These are phyloP conservation scores for Urocolius indicus DNA, from an alignment of 2,113 vertebrate species.

Conservation along the genomic window DNA sequence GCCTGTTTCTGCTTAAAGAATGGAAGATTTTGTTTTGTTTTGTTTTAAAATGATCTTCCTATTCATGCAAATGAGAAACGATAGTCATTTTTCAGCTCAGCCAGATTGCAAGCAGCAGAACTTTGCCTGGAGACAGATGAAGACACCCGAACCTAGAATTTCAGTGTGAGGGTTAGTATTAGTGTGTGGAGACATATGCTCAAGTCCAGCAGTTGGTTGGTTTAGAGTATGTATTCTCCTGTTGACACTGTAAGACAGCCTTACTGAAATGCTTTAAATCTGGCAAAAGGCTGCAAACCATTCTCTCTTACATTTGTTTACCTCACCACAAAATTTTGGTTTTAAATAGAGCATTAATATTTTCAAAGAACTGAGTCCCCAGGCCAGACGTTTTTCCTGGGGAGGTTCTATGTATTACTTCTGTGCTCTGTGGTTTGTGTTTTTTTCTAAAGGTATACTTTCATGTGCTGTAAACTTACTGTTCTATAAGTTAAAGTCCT, in stretches of 20 bases:
- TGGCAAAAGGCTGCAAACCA: constrained; percentile 24
- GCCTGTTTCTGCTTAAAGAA: neutral
- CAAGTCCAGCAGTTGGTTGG: constrained; percentile 29
- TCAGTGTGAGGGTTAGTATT: constrained; percentile 61
- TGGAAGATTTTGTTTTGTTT: neutral
- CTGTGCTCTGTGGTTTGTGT: neutral
- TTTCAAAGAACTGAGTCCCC: neutral
- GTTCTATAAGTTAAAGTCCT: neutral
- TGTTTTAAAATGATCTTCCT: neutral
- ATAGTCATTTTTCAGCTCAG: constrained; percentile 52
- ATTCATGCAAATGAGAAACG: constrained; percentile 40
- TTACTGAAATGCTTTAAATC: constrained; percentile 9
- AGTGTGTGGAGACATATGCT: constrained; percentile 55
- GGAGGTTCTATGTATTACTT: neutral
- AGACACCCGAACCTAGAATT: constrained; percentile 20
- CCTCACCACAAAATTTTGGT: neutral
- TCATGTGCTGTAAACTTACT: neutral
- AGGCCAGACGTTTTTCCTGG: neutral
- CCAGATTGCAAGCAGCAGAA: constrained; percentile 34
- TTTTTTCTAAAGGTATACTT: neutral
- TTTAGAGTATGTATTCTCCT: constrained; percentile 9
- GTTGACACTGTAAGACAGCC: constrained; percentile 50
- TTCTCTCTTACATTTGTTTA: neutral
- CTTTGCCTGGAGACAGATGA: constrained; percentile 56
- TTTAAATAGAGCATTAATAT: constrained; percentile 14